phyloP scores from a whole-genome alignment of 2,113 vertebrate species.

The Platanista minor region DNA sequence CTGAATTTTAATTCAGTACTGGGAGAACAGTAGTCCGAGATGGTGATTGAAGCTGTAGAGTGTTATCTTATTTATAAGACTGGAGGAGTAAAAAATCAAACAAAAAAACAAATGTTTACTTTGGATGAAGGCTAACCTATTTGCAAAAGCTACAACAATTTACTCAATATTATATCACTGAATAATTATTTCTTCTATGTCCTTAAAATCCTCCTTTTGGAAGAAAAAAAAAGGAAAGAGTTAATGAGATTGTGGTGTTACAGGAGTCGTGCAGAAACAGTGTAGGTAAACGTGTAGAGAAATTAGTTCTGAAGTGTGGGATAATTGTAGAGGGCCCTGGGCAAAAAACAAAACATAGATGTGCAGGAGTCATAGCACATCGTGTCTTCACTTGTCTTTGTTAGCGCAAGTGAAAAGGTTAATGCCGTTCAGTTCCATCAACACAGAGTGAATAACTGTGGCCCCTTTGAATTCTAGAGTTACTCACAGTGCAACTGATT shows the following conservation, averaged over 20 bases:
- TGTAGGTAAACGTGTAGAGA: conserved; percentile 70
- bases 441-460: conserved; percentile 72
- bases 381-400: conserved; percentile 86
- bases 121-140: conserved; percentile 41
- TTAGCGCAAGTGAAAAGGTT: conserved; percentile 87
- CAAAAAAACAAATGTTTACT: neutral
- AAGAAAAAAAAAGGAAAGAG: conserved; percentile 9
- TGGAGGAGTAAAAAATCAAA: neutral
- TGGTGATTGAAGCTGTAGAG: neutral
- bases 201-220: conserved; percentile 15
- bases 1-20: neutral
- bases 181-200: conserved; percentile 49
- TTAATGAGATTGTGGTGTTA: conserved; percentile 57
- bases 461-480: conserved; percentile 81
- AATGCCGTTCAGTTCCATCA: conserved; percentile 81
- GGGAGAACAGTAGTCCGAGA: neutral
- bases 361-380: conserved; percentile 77
- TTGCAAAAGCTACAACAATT: conserved; percentile 35
- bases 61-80: conserved; percentile 1
- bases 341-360: conserved; percentile 80
- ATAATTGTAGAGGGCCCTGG: conserved; percentile 81
- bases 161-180: conserved; percentile 49
- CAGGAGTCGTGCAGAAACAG: conserved; percentile 50
- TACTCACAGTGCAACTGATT: conserved; percentile 70
- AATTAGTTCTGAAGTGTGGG: conserved; percentile 80